Conservation (phyloP, 23 tunicate genomes). For the Phallusia fumigata region DNA sequence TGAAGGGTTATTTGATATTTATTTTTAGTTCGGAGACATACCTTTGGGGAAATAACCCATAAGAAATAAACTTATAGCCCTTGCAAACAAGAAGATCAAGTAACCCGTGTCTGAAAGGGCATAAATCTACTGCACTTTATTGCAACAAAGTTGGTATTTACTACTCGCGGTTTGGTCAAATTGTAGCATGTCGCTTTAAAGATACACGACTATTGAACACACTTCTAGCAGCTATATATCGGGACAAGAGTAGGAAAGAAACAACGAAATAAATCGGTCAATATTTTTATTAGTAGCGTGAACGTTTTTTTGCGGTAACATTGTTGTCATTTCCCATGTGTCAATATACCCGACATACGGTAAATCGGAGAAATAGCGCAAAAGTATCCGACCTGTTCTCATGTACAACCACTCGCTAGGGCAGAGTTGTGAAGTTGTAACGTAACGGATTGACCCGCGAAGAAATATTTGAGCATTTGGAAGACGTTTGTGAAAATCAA, state of each 20-base stretch:
- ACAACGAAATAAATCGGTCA: not conserved
- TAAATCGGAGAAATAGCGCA: not conserved
- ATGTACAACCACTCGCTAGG: not conserved
- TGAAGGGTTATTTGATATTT: no score
- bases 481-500: slow-evolving; percentile 3
- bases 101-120: no score
- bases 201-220: no score
- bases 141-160: no score
- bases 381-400: not conserved
- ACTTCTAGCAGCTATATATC: no score
- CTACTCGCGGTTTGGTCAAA: no score
- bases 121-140: no score
- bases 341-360: not conserved
- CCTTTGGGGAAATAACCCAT: no score
- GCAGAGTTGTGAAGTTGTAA: not conserved
- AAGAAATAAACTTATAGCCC: no score
- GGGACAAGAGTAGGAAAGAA: not conserved
- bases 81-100: no score
- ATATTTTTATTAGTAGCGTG: not conserved
- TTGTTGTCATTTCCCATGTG: slow-evolving; percentile 2
- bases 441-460: not conserved
- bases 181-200: no score
- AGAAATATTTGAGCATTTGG: not conserved
- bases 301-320: not conserved
- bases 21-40: no score